Evolutionary conservation across 2,797 vertebrate species (phyloP), one percentile per base, ranked within the genome.

Genomic region (Brachymystax lenok): DNA sequence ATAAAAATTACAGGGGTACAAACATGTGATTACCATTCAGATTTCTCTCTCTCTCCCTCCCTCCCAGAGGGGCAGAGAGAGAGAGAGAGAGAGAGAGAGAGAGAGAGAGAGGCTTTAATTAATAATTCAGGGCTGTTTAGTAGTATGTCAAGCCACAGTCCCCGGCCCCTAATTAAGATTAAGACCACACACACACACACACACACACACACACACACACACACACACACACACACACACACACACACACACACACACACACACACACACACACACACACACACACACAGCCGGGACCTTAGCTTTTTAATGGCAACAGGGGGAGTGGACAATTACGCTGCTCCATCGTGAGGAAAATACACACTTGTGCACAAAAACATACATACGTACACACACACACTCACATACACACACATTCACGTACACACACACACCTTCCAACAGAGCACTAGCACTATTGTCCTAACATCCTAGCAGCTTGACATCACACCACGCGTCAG

Each of bases 11-110:
- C 74, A 81, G 73, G 74, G 75, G 82, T 35, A 82, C 79, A 80
- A 85, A 90, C 74, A 83, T 80, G 80, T 79, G 88, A 90, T 92
- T 91, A 89, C 78, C 76, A 89, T 87, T 86, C 78, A 74, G 86
- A 88, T 83, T 0, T 80, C 61, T 77, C 76, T 81, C 24, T 66
- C 54, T 66, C 27, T 5, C 8, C 28, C 63, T 28, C 24, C 4
- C 12, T 66, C 16, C 14, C 52, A 14, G 7, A 73, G 61, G 71
- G 56, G 21, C 72, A 78, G 82, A 40, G 17, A 69, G 54, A 69
- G 35, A 33, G 33, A 5, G 33, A 33, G 1, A 33, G 30, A 33
- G 30, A 33, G 30, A 5, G 30, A 33, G 5, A 33, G 30, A 5
- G 30, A 33, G 5, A 33, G 30, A 33, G 30, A 33, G 30, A 5